Evolutionary conservation across 2,797 vertebrate species (phyloP).

Genomic region (Macropodus opercularis): DNA sequence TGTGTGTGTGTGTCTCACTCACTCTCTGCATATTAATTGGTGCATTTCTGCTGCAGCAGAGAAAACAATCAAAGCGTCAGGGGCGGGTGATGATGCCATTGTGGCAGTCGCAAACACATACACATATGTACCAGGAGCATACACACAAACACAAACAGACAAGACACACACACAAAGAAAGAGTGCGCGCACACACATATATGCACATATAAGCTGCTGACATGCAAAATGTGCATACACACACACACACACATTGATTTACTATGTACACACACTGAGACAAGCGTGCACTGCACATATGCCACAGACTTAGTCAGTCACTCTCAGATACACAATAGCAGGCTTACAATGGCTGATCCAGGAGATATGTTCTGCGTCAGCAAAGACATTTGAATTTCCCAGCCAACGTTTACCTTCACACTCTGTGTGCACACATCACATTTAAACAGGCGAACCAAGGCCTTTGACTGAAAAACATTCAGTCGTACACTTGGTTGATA

Average conservation of each 20-base stretch:
- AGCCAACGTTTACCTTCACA: constrained; percentile 65
- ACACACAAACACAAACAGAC: constrained; percentile 57
- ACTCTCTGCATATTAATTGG: constrained; percentile 89
- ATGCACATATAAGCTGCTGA: constrained; percentile 56
- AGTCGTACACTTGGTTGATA: constrained; percentile 5
- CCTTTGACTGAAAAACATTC: constrained; percentile 22
- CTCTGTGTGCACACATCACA: constrained; percentile 19
- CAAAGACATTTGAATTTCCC: constrained; percentile 72
- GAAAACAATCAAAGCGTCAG: constrained; percentile 87
- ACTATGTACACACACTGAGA: constrained; percentile 57
- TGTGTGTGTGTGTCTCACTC: constrained; percentile 82
- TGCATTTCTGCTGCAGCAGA: constrained; percentile 86
- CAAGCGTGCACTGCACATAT: constrained; percentile 64
- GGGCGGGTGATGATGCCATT: constrained; percentile 85
- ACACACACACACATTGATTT: constrained; percentile 49
- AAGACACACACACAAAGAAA: constrained; percentile 25
- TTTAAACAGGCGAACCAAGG: constrained; percentile 42
- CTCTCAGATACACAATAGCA: constrained; percentile 71
- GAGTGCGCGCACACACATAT: constrained; percentile 34
- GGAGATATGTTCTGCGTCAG: constrained; percentile 75
- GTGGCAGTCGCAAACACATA: constrained; percentile 77
- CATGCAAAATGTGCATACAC: constrained; percentile 27
- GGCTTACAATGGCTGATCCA: constrained; percentile 75
- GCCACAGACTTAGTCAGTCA: constrained; percentile 73
- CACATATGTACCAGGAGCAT: constrained; percentile 61